phyloP scores from a whole-genome alignment of 2,797 vertebrate species.

The Ctenosaura bakeri region DNA sequence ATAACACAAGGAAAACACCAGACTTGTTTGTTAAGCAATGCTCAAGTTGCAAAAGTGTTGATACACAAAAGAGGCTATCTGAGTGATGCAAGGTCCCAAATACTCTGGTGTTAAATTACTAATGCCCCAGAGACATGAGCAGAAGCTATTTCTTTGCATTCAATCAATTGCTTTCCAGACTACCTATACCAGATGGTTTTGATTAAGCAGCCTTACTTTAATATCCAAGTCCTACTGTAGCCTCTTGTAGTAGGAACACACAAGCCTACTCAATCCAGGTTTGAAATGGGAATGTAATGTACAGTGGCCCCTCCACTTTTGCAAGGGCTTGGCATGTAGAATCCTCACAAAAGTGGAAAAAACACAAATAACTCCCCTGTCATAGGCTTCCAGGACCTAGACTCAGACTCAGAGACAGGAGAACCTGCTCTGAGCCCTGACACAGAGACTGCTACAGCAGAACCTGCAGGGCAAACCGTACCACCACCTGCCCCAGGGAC shows the following conservation, averaged over 20 bases:
- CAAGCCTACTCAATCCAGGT: conserved; percentile 16
- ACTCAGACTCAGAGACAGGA: too few species aligned
- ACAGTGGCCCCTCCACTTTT: too few species aligned
- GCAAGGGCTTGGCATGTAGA: too few species aligned
- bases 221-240: conserved; percentile 39
- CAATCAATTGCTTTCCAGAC: conserved; percentile 28
- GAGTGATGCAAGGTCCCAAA: conserved; percentile 32
- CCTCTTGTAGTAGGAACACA: background rate
- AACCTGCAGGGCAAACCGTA: too few species aligned
- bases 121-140: conserved; percentile 20
- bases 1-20: conserved; percentile 50
- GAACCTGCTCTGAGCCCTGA: too few species aligned
- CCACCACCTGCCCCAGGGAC: too few species aligned
- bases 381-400: too few species aligned
- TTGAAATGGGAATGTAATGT: background rate
- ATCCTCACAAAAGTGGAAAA: too few species aligned
- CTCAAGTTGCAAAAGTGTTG: conserved; percentile 17
- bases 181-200: conserved; percentile 31
- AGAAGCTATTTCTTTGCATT: conserved; percentile 19
- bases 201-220: conserved; percentile 54
- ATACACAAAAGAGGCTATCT: conserved; percentile 25
- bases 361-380: too few species aligned
- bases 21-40: conserved; percentile 56
- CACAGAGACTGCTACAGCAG: too few species aligned
- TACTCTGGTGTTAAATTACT: conserved; percentile 41